Evolutionary conservation across 1,140 invertebrate genomes (phyloP).

Genomic region (Papilio dardanus): DNA sequence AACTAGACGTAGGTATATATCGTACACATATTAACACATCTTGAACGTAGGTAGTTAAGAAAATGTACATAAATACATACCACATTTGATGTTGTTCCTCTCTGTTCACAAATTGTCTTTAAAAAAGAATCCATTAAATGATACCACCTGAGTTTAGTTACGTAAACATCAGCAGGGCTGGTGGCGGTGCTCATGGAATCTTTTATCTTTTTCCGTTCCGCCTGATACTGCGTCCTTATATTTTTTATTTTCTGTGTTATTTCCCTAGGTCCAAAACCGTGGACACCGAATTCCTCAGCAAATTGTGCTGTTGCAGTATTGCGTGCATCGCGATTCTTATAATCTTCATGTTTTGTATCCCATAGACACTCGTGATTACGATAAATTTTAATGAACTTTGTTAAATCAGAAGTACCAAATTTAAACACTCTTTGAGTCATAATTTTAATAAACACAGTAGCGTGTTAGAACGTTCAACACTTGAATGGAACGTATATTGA

Average conservation of each 20-base stretch:
- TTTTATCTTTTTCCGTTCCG: not conserved
- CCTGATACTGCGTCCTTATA: not conserved
- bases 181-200: not conserved
- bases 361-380: constrained; percentile 19
- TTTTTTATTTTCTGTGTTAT: not conserved
- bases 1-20: no score
- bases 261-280: not conserved
- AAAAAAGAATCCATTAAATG: constrained; percentile 7
- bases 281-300: not conserved
- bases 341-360: constrained; percentile 9
- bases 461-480: constrained; percentile 15
- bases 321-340: constrained; percentile 14
- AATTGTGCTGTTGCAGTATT: not conserved
- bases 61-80: not conserved
- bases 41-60: not conserved
- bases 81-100: not conserved
- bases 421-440: constrained; percentile 19
- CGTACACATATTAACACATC: no score
- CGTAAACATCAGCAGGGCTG: not conserved
- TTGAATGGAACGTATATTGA: no score
- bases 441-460: not conserved
- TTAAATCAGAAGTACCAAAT: constrained; percentile 20
- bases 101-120: not conserved
- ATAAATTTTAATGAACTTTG: constrained; percentile 11
- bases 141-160: not conserved